A percentile compares a stretch with the other conserved stretches of the same genome.
These are phyloP conservation scores for Muraenolepis orangiensis DNA, from an alignment of 2,797 vertebrate genomes.

Conservation along the genomic window DNA sequence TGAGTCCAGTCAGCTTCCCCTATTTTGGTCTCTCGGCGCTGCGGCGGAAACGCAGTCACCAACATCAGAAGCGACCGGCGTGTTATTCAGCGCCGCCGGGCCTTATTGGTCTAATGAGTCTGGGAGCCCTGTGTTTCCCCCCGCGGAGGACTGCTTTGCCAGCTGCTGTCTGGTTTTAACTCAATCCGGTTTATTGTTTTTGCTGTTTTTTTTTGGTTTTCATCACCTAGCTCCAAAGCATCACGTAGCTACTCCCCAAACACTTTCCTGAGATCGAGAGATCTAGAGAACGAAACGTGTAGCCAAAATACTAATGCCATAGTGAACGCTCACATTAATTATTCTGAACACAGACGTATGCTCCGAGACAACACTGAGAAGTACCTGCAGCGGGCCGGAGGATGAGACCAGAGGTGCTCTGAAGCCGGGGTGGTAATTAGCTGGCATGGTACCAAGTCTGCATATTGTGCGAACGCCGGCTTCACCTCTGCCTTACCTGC, in stretches of 20 bases:
- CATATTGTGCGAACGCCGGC: constrained; percentile 36
- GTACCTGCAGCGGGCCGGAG: constrained; percentile 3
- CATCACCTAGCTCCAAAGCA: background rate
- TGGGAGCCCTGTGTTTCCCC: background rate
- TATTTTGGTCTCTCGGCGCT: background rate
- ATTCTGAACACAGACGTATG: constrained; percentile 56
- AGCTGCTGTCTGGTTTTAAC: background rate
- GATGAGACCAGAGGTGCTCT: constrained; percentile 3
- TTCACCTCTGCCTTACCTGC: constrained; percentile 56
- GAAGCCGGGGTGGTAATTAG: constrained; percentile 18
- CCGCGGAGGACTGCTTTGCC: background rate
- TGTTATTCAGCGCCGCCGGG: background rate
- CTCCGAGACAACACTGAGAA: constrained; percentile 22
- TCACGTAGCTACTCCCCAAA: background rate
- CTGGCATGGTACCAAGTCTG: constrained; percentile 18
- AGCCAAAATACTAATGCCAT: constrained; percentile 16
- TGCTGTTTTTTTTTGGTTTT: background rate
- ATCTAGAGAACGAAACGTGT: background rate
- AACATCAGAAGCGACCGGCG: background rate
- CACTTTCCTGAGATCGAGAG: background rate
- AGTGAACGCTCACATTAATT: constrained; percentile 42
- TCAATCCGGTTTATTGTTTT: background rate
- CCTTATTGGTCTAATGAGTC: background rate
- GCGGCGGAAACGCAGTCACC: background rate
- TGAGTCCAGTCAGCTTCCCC: constrained; percentile 63